These are phyloP conservation scores for Laticauda colubrina DNA, from an alignment of 2,113 vertebrate species.

Conservation along the genomic window DNA sequence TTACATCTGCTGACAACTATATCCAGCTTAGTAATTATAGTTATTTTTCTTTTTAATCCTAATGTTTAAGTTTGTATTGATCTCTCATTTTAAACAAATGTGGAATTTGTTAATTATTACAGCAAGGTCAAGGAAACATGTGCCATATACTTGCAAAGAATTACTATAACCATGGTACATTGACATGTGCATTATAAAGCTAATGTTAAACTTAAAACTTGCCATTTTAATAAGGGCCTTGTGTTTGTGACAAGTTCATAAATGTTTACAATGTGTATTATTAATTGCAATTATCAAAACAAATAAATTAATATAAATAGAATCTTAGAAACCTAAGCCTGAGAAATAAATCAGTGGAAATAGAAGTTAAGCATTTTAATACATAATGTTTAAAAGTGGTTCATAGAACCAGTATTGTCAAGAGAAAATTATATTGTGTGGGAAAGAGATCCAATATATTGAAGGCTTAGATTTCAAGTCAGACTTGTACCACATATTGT, in stretches of 20 bases:
- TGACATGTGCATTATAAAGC: neutral
- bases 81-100: neutral
- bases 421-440: slow-evolving; percentile 56
- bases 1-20: neutral
- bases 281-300: neutral
- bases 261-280: neutral
- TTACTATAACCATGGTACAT: neutral
- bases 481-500: slow-evolving; percentile 8
- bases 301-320: neutral
- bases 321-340: neutral
- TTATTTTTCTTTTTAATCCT: neutral
- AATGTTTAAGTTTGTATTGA: neutral
- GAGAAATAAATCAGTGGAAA: fast-evolving
- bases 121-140: neutral
- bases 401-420: slow-evolving; percentile 76
- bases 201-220: neutral
- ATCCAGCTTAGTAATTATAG: neutral
- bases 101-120: neutral
- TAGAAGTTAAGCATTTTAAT: slow-evolving; percentile 69
- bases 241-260: neutral
- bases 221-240: neutral
- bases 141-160: neutral
- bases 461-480: slow-evolving; percentile 48
- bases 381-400: slow-evolving; percentile 60
- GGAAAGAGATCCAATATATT: slow-evolving; percentile 58